Percentiles rank a stretch among this genome's conserved stretches.
Evolutionary conservation across 2,888 invertebrate genomes (phyloP).

Genomic region (Bembecia ichneumoniformis): DNA sequence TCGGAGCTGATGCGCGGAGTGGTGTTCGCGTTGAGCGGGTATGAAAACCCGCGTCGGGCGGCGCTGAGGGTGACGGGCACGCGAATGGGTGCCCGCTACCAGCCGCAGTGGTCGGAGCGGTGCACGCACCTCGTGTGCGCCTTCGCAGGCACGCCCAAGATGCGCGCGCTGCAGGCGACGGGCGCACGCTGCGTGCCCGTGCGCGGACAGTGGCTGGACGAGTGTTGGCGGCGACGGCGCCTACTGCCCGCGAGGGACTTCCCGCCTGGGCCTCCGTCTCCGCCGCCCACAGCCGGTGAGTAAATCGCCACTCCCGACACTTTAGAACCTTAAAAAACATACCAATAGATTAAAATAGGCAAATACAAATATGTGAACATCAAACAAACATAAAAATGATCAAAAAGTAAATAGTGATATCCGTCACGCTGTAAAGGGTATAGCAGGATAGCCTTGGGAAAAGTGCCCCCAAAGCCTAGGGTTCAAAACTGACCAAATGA

Average conservation of each 20-base stretch:
- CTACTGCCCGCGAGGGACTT: conserved; percentile 77
- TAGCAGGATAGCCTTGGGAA: too few species aligned
- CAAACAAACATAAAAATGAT: too few species aligned
- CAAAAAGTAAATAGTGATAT: too few species aligned
- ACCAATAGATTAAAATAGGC: too few species aligned
- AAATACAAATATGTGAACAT: too few species aligned
- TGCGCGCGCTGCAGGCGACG: conserved; percentile 75
- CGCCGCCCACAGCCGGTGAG: conserved; percentile 32
- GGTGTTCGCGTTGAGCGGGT: conserved; percentile 88
- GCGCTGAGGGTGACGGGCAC: conserved; percentile 77
- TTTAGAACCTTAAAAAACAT: too few species aligned
- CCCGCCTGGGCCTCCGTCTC: conserved; percentile 61
- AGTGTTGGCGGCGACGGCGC: conserved; percentile 73
- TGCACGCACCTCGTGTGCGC: conserved; percentile 95
- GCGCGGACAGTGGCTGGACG: conserved; percentile 81
- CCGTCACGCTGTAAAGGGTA: too few species aligned
- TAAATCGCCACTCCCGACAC: too few species aligned
- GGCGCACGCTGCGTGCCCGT: conserved; percentile 75
- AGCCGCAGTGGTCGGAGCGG: conserved; percentile 78
- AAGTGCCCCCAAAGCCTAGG: too few species aligned
- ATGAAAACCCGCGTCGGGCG: conserved; percentile 84
- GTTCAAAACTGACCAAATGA: too few species aligned
- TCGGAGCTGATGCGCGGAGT: conserved; percentile 71
- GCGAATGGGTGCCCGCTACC: conserved; percentile 85
- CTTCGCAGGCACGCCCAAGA: conserved; percentile 90